Base-by-base conservation (phyloP, 2,797 vertebrate genomes). In the Bovichtus variegatus region DNA sequence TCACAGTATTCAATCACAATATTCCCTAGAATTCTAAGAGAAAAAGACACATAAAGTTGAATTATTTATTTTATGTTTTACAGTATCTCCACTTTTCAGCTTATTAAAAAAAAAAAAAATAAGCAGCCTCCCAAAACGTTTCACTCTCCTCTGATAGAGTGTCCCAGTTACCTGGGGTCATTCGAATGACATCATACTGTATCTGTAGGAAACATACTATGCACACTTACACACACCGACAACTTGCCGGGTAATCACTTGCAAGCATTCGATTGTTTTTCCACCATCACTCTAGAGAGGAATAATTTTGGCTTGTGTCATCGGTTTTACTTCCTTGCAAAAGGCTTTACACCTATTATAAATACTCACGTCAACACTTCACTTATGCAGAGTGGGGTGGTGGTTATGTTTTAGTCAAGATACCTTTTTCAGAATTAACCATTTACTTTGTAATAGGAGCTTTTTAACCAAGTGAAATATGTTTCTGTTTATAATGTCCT, bases 201-300 rank as follows among this genome's bases (percentile, higher is more conserved):
- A 43, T 61, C 18, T 2, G 13, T 15, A 38, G 49, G 12, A 47
- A 54, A 12, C 13, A 34, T 25, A 61, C 6, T 25, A 9, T 40
- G 43, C 27, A 49, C 21, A 40, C 49, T 19, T 49, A 44, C 49
- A 51, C 43, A 77, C 36, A 10, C 58, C 13, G 31, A 49, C 47
- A 38, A 49, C 60, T 15, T 13, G 31, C 12, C 59, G 12, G 2
- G 41, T 38, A 63, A 68, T 58, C 31, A 68, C 64, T 49, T 31
- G n/a, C 3, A 15, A 13, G 23, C 23, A 31, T 36, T 29, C 0
- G 0, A 25, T 60, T 74, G 71, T 83, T 85, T 70, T 85, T 78
- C 62, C 58, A 63, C 10, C 49, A 29, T 61, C 18, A 71, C 82
- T 85, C 76, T 21, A 57, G 80, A 80, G 87, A 71, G 58, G 43